These are phyloP conservation scores for Crioceris asparagi DNA, from an alignment of 2,888 invertebrate genomes.

Conservation along the genomic window DNA sequence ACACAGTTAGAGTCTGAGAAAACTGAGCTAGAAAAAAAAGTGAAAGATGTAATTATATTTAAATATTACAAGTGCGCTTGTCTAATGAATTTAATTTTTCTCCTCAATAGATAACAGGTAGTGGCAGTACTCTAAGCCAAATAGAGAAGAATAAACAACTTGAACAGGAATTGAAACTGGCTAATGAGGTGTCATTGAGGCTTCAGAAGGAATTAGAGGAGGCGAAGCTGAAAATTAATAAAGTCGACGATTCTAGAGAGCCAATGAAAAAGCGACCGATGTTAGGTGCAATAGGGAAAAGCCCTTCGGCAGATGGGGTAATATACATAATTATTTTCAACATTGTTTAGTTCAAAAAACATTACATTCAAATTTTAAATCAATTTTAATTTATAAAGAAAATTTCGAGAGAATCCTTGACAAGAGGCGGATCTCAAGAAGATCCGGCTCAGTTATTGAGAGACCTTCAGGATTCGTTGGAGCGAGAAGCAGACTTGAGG, in stretches of 20 bases:
- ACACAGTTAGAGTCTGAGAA: constrained; percentile 84
- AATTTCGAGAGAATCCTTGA: constrained; percentile 62
- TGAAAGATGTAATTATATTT: constrained; percentile 41
- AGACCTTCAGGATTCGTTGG: constrained; percentile 83
- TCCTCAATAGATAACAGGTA: constrained; percentile 37
- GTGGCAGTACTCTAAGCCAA: constrained; percentile 50
- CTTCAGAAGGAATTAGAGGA: constrained; percentile 63
- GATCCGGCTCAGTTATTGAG: constrained; percentile 72
- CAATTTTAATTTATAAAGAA: constrained; percentile 41
- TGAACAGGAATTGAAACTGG: constrained; percentile 75
- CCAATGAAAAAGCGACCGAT: constrained; percentile 46
- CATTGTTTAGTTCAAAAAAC: constrained; percentile 3
- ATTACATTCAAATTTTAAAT: constrained; percentile 10
- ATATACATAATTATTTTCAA: constrained; percentile 20
- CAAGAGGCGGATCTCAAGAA: constrained; percentile 68
- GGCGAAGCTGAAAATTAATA: constrained; percentile 46
- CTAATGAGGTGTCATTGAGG: constrained; percentile 61
- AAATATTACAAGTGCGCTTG: no score
- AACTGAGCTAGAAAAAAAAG: constrained; percentile 57
- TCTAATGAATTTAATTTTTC: no score
- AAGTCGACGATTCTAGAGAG: constrained; percentile 32
- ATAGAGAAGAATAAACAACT: constrained; percentile 64
- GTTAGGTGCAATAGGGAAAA: constrained; percentile 45
- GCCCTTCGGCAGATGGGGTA: constrained; percentile 51
- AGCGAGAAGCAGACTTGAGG: constrained; percentile 84